phyloP scores from a whole-genome alignment of 2,888 invertebrate genomes.

The Hyposoter didymator region DNA sequence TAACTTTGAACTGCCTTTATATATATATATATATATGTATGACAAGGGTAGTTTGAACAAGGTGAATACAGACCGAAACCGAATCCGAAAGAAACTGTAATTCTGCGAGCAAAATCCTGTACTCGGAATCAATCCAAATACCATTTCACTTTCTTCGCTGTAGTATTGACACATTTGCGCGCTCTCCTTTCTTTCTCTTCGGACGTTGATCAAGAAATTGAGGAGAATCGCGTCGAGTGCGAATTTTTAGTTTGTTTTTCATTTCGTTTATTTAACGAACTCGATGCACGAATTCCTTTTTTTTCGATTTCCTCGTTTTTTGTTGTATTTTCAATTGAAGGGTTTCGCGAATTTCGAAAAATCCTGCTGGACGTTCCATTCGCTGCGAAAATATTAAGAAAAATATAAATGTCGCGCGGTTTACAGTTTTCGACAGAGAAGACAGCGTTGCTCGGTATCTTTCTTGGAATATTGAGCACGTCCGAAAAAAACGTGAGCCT shows the following conservation, averaged over 20 bases:
- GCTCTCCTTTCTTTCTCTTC: conserved; percentile 25
- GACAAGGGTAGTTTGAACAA: neutral
- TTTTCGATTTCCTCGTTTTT: too few species aligned
- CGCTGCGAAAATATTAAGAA: too few species aligned
- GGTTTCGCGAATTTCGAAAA: too few species aligned
- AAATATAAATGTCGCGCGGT: too few species aligned
- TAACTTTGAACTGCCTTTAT: neutral
- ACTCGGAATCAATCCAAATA: neutral
- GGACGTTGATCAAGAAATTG: neutral
- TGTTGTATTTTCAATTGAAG: too few species aligned
- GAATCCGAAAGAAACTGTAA: conserved; percentile 8
- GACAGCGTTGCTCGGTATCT: too few species aligned
- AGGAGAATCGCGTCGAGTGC: too few species aligned
- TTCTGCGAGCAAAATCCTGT: conserved; percentile 9
- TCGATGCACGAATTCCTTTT: too few species aligned
- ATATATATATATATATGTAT: neutral
- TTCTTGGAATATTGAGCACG: too few species aligned
- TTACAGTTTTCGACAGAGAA: too few species aligned
- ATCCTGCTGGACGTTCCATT: too few species aligned
- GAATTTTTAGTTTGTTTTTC: neutral
- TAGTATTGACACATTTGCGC: conserved; percentile 16
- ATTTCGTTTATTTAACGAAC: neutral
- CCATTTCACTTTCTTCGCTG: conserved; percentile 13
- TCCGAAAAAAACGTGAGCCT: too few species aligned
- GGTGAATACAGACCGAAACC: conserved; percentile 3